phyloP scores from a whole-genome alignment of 2,797 vertebrate species.

The Halcyon smyrnensis region DNA sequence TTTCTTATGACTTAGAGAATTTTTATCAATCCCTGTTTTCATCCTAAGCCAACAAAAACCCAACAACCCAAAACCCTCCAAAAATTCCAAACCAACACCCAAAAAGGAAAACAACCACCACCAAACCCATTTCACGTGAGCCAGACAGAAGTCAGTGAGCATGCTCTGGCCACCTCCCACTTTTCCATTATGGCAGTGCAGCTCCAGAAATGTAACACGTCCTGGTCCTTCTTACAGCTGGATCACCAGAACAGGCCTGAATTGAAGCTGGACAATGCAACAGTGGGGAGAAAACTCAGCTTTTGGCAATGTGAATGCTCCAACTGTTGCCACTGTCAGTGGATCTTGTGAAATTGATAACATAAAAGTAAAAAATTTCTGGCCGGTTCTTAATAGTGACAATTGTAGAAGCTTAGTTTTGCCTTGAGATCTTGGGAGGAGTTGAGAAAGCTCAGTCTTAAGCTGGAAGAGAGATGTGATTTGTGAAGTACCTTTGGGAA shows the following conservation, averaged over 20 bases:
- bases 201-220: background rate
- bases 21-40: background rate
- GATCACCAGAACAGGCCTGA: background rate
- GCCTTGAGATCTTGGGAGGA: background rate
- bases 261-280: background rate
- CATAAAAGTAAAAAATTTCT: background rate
- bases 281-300: background rate
- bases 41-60: background rate
- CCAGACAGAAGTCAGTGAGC: rapidly evolving
- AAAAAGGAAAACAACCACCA: no score
- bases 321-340: background rate
- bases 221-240: background rate
- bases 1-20: background rate
- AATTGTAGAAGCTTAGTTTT: background rate
- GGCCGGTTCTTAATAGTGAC: background rate
- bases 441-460: background rate
- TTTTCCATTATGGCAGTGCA: background rate
- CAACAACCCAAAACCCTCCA: no score
- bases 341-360: background rate
- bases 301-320: background rate
- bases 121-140: background rate
- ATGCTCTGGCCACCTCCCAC: background rate
- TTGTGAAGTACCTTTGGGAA: background rate
- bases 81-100: background rate
- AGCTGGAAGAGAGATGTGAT: rapidly evolving